Conservation (phyloP, 2,797 vertebrate species). For the Sandelia bainsii region DNA sequence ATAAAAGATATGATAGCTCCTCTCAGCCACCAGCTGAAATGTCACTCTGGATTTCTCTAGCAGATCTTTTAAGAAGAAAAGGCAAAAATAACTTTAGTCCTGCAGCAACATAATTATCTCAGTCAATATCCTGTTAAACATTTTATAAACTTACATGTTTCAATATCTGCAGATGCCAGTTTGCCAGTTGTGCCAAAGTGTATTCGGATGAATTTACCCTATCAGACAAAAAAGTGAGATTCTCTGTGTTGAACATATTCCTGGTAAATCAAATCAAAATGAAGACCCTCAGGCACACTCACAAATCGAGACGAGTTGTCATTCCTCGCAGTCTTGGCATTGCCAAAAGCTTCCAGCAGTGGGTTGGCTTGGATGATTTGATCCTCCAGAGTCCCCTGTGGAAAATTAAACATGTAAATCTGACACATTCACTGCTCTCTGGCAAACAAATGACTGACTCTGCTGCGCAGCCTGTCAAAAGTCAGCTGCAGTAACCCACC, state of each 20-base stretch:
- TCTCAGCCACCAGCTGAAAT: conserved; percentile 86
- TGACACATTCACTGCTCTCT: background rate
- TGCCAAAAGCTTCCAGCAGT: conserved; percentile 67
- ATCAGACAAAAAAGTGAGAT: background rate
- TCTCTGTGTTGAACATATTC: background rate
- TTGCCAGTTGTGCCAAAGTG: conserved; percentile 87
- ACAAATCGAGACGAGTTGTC: conserved; percentile 63
- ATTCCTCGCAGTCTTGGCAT: conserved; percentile 67
- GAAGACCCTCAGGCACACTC: conserved; percentile 23
- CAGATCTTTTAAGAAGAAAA: conserved; percentile 74
- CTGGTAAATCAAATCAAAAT: background rate
- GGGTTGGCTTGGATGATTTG: conserved; percentile 67
- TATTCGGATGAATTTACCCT: conserved; percentile 89
- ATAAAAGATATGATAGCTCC: conserved; percentile 89
- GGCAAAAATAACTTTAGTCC: background rate
- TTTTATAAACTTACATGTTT: conserved; percentile 84
- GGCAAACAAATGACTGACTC: conserved; percentile 48
- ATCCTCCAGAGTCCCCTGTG: conserved; percentile 63
- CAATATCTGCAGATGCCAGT: conserved; percentile 87
- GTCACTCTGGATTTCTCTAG: conserved; percentile 88
- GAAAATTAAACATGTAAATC: background rate
- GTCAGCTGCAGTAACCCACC: conserved; percentile 28
- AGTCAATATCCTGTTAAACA: background rate
- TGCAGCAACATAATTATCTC: background rate
- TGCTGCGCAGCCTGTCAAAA: background rate